Conservation (phyloP, 1,140 invertebrate genomes). For the Vanessa tameamea region DNA sequence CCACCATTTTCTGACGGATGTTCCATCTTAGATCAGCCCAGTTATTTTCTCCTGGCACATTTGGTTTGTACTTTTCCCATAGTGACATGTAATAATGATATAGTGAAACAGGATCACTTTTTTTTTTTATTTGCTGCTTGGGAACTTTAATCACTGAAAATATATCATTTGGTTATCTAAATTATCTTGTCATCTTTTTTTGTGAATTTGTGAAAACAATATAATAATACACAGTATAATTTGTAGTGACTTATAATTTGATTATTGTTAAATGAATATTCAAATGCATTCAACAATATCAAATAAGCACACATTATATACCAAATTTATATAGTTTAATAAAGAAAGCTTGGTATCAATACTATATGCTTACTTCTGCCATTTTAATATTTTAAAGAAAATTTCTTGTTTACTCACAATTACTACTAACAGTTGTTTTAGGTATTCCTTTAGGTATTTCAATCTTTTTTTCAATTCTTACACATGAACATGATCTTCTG, state of each 20-base stretch:
- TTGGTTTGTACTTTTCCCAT: conserved; percentile 86
- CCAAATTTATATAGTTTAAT: too few species aligned
- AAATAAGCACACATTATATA: too few species aligned
- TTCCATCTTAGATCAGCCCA: conserved; percentile 83
- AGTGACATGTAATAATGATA: conserved; percentile 88
- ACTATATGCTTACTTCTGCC: too few species aligned
- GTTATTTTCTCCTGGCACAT: conserved; percentile 86
- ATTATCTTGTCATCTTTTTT: too few species aligned
- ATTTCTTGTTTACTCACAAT: conserved; percentile 56
- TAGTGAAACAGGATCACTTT: conserved; percentile 86
- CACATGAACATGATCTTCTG: conserved; percentile 62
- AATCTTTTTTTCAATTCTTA: conserved; percentile 52
- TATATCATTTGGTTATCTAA: too few species aligned
- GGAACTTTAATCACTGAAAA: conserved; percentile 76
- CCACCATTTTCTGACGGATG: conserved; percentile 74
- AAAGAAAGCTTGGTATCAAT: too few species aligned
- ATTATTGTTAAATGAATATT: too few species aligned
- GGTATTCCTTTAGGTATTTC: conserved; percentile 47
- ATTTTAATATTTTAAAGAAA: neutral
- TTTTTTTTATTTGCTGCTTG: conserved; percentile 66
- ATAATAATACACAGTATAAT: too few species aligned
- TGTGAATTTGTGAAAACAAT: too few species aligned
- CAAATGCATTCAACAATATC: too few species aligned
- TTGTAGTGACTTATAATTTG: too few species aligned
- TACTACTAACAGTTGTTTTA: conserved; percentile 54